Evolutionary conservation across 2,888 invertebrate genomes (phyloP).

Genomic region (Axea sp.): DNA sequence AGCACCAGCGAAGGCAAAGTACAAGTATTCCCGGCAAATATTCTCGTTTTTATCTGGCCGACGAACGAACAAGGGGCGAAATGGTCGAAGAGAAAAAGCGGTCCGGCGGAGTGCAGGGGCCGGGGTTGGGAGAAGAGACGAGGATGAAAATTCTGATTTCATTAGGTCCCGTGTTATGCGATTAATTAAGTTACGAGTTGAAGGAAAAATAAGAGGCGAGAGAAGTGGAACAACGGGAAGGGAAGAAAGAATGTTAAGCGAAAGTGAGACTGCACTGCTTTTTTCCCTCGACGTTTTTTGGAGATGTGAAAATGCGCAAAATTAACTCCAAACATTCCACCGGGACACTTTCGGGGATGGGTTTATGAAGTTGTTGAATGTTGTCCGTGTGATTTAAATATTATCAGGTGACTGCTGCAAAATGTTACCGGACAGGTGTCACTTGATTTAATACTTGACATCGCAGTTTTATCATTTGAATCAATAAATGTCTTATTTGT

Average conservation of each 20-base stretch:
- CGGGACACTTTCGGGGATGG: conserved; percentile 50
- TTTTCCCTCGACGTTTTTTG: conserved; percentile 48
- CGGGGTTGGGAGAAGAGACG: conserved; percentile 30
- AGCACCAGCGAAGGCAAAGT: conserved; percentile 50
- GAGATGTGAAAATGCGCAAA: conserved; percentile 65
- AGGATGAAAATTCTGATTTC: conserved; percentile 78
- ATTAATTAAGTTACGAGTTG: conserved; percentile 79
- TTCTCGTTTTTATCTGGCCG: conserved; percentile 74
- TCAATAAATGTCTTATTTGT: too few species aligned
- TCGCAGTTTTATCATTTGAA: too few species aligned
- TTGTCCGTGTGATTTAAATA: conserved; percentile 23
- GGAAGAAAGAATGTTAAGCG: conserved; percentile 46
- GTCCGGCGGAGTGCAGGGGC: conserved; percentile 24
- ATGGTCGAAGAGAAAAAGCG: conserved; percentile 62
- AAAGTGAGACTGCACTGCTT: conserved; percentile 52
- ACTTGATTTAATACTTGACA: too few species aligned
- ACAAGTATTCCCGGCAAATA: conserved; percentile 77
- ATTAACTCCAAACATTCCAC: conserved; percentile 74
- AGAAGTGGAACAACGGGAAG: conserved; percentile 62
- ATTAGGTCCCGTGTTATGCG: conserved; percentile 80
- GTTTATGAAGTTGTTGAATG: conserved; percentile 46
- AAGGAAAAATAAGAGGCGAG: conserved; percentile 75
- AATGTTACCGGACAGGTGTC: background rate
- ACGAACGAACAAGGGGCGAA: conserved; percentile 63
- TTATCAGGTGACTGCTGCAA: conserved; percentile 1